Evolutionary conservation across 1,140 invertebrate species (phyloP).

Genomic region (Caenorhabditis latens): DNA sequence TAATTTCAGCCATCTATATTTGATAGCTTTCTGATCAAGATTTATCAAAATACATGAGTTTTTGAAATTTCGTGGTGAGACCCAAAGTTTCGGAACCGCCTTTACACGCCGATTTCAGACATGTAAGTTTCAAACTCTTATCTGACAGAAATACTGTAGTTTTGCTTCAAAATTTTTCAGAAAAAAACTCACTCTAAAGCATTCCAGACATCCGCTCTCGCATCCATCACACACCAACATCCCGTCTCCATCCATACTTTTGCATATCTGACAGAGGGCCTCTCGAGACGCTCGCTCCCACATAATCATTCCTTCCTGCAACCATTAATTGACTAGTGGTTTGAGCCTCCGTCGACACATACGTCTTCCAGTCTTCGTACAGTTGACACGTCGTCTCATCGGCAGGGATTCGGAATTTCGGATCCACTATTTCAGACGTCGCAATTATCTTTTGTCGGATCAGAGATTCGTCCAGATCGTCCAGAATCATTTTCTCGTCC

Average conservation of each 20-base stretch:
- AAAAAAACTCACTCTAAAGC: slow-evolving; percentile 48
- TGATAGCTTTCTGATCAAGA: too few relatives aligned
- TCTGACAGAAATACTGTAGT: too few relatives aligned
- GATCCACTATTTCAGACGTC: slow-evolving; percentile 23
- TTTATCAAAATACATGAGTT: too few relatives aligned
- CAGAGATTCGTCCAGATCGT: background rate
- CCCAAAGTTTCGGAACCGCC: too few relatives aligned
- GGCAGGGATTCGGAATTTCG: background rate
- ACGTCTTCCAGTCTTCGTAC: slow-evolving; percentile 32
- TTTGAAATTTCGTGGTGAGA: too few relatives aligned
- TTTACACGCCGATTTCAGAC: too few relatives aligned
- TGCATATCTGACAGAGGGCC: slow-evolving; percentile 58
- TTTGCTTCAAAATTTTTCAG: too few relatives aligned
- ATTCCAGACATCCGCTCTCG: slow-evolving; percentile 57
- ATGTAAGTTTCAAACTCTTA: too few relatives aligned
- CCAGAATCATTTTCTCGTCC: slow-evolving; percentile 4
- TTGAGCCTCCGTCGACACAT: background rate
- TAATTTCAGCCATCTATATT: too few relatives aligned
- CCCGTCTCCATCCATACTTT: slow-evolving; percentile 38
- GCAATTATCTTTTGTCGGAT: background rate
- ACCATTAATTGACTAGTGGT: slow-evolving; percentile 55
- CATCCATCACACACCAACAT: slow-evolving; percentile 60
- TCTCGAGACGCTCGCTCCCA: slow-evolving; percentile 57
- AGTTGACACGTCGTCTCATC: background rate
- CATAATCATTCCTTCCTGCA: slow-evolving; percentile 49